A percentile compares a stretch with the other conserved stretches of the same genome.
Conservation (phyloP, 2,888 invertebrate genomes). For the Adelphocoris suturalis region DNA sequence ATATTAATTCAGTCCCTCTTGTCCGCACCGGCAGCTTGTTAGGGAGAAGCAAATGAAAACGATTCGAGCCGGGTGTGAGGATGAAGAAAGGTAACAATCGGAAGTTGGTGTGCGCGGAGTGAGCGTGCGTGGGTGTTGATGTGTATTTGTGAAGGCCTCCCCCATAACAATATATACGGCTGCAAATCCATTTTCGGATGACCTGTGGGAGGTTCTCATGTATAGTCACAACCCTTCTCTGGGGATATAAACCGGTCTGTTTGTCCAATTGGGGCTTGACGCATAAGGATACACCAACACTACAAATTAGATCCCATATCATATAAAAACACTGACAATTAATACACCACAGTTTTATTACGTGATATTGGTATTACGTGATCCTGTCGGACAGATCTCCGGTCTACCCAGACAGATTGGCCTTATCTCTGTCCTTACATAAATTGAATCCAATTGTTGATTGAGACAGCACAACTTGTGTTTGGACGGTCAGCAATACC, state of each 20-base stretch:
- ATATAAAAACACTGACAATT: no score
- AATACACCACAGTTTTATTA: no score
- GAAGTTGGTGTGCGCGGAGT: constrained; percentile 13
- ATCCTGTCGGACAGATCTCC: no score
- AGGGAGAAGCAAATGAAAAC: constrained; percentile 46
- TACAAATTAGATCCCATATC: no score
- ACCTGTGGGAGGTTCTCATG: constrained; percentile 1
- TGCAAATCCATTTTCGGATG: constrained; percentile 27
- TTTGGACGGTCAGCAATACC: no score
- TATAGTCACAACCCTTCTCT: not conserved
- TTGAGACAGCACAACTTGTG: no score
- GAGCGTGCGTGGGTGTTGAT: not conserved
- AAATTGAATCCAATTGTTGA: no score
- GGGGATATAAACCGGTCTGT: not conserved
- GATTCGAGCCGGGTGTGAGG: not conserved
- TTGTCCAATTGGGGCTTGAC: no score
- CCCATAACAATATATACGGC: constrained; percentile 19
- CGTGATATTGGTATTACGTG: no score
- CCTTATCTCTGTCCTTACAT: no score
- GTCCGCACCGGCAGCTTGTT: constrained; percentile 39
- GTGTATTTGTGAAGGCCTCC: not conserved
- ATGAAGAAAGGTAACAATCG: constrained; percentile 33
- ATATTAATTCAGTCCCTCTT: constrained; percentile 42
- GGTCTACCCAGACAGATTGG: no score
- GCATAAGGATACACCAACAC: no score